Evolutionary conservation across 2,888 invertebrate genomes (phyloP), one percentile per base, ranked within the genome.

Genomic region (Synergus laeviventris): DNA sequence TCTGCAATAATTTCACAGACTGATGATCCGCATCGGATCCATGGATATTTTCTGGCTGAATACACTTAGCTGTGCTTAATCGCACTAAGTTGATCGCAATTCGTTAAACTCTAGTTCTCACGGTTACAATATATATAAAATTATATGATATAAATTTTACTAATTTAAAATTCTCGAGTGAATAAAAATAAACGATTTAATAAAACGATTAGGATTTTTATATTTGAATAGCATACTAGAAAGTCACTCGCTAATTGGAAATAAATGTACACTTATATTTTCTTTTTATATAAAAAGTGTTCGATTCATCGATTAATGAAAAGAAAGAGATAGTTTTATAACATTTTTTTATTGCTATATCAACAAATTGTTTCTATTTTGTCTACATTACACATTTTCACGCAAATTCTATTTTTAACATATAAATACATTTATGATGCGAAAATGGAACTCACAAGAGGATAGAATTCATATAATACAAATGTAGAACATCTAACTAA

Each of bases 11-110:
- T 86, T 86, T 84, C 82, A 84, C 82, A 81, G 83, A 82, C 82
- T 83, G 83, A 84, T 85, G 86, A 84, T 83, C 81, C 84, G 83
- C 78, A 78, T 82, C 84, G 78, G 78, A 83, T 83, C 76, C 76
- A 83, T 78, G 74, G 81, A 81, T 82, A 75, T 80, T 79, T 78
- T 70, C 78, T 75, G 75, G 66, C 76, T 60, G 77, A 79, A 66
- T 66, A 64, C 14, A 42, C 24, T 81, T 38, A 77, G 59, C 76
- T 77, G 73, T 66, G 75, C 75, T 74, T 76, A 82, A 82, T 80
- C 76, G 38, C 56, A 77, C 79, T 75, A 74, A 80, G 79, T 74
- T 75, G 70, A 74, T 78, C 31, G 74, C 61, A 62, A 73, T 76
- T 82, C 70, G 78, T 83, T 78, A 76, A 76, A 80, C 73, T 81